Percentiles rank a stretch among this genome's conserved stretches.
Conservation (phyloP, 2,797 vertebrate genomes). For the Rhabdophis nuchalis region DNA sequence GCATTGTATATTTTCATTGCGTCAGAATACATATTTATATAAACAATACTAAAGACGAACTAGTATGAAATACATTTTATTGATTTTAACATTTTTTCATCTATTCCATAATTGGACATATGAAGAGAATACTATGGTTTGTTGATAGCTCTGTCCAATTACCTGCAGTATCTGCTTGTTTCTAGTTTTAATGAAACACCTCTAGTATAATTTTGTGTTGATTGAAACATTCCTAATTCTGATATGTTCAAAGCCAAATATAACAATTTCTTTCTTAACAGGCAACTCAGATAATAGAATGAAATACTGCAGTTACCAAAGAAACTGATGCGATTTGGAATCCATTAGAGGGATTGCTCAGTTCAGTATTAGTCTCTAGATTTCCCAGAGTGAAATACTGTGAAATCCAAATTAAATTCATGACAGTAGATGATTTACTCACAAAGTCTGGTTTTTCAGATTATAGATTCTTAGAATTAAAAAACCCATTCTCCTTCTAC, state of each 20-base stretch:
- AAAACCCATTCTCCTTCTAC: not conserved
- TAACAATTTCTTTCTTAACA: not conserved
- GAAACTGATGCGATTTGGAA: not conserved
- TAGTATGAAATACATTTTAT: not conserved
- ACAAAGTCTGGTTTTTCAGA: not conserved
- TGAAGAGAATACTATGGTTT: not conserved
- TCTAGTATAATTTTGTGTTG: not conserved
- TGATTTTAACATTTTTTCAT: not conserved
- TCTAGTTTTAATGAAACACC: not conserved
- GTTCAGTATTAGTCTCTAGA: not conserved
- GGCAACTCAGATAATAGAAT: not conserved
- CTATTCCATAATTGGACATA: not conserved
- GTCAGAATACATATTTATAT: slow-evolving; percentile 41
- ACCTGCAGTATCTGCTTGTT: not conserved
- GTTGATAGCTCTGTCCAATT: not conserved
- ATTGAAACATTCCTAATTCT: not conserved
- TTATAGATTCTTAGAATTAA: not conserved
- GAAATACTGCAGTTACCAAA: not conserved
- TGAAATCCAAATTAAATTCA: slow-evolving; percentile 8
- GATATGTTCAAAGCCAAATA: not conserved
- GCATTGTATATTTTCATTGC: not conserved
- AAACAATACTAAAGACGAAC: slow-evolving; percentile 23
- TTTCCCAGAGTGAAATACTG: not conserved
- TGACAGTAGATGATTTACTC: not conserved
- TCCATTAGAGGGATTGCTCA: not conserved